Conservation (phyloP, 2,797 vertebrate genomes). For the Sebastes variabilis region DNA sequence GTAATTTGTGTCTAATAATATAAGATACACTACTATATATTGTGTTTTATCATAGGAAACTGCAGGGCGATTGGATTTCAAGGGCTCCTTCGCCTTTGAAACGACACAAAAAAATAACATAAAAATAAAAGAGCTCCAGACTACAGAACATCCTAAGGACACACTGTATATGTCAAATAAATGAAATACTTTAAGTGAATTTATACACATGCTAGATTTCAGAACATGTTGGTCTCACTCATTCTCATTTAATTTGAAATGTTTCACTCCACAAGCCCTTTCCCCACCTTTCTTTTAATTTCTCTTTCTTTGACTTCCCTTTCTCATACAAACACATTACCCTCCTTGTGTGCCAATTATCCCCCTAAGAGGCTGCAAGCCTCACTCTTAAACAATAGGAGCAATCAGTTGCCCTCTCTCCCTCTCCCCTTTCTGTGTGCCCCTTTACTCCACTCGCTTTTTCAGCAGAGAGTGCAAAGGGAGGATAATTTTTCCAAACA, state of each 20-base stretch:
- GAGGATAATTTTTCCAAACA: constrained; percentile 82
- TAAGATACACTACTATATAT: not conserved
- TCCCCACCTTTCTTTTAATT: constrained; percentile 56
- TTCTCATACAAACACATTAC: constrained; percentile 75
- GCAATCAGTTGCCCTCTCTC: constrained; percentile 82
- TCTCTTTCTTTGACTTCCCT: constrained; percentile 55
- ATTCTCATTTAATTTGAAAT: constrained; percentile 16
- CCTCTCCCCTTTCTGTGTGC: constrained; percentile 49
- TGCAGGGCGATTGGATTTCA: not conserved
- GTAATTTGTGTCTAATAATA: not conserved
- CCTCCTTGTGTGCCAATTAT: constrained; percentile 82
- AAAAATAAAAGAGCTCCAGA: not conserved
- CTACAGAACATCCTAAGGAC: not conserved
- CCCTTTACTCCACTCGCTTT: constrained; percentile 58
- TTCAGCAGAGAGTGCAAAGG: constrained; percentile 66
- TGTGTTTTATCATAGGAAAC: not conserved
- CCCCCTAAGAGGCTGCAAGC: constrained; percentile 74
- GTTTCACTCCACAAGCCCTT: constrained; percentile 16
- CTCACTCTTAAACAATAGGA: constrained; percentile 83
- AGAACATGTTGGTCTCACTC: not conserved
- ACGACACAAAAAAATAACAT: not conserved
- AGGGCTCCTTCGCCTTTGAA: constrained; percentile 9
- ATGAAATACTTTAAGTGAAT: not conserved
- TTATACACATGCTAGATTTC: not conserved
- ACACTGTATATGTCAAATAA: not conserved